Base-by-base conservation (phyloP, 2,888 invertebrate genomes). In the Liodrosophila aerea region DNA sequence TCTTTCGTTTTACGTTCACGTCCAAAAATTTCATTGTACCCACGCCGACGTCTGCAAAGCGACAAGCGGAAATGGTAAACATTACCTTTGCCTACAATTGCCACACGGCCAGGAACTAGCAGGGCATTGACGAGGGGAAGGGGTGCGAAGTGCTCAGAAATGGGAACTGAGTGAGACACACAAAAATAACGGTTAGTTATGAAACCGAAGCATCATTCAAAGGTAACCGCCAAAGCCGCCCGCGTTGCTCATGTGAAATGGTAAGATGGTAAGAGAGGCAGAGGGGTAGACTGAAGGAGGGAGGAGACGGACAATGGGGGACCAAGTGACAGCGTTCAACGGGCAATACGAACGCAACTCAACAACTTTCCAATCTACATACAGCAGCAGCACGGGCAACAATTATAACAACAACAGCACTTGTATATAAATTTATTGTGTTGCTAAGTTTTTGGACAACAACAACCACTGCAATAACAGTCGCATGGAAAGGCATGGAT, bases 61-160 rank as follows among this genome's bases (percentile, higher is more conserved):
- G 83, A 83, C 85, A 85, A 85, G 86, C 78, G 78, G 78, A 78
- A 78, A 78, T 78, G 80, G 78, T 78, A 78, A 78, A 85, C 84
- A 78, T 85, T 80, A 78, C 78, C 81, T 75, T 73, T 69, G 61
- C 73, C 69, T 57, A 77, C 75, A 85, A 85, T 76, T 76, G 85
- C 82, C 65, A 81, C 74, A 73, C 52, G 44, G 52, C 15, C 37
- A 16, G 15, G 56, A 49, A 58, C 43, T 18, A 52, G 31, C 12
- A 13, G 13, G 9, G 27, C 4, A 4, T 27, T n/a, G 41, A 47
- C 56, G 33, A 18, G 31, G 13, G 15, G 43, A n/a, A 41, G 34
- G 11, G 31, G 31, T n/a, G 13, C 31, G n/a, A n/a, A n/a, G n/a
- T n/a, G 40, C 50, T 56, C 33, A 68, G 65, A 74, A 84, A 84